Evolutionary conservation across 1,140 invertebrate genomes (phyloP).

Genomic region (Semibalanus balanoides): DNA sequence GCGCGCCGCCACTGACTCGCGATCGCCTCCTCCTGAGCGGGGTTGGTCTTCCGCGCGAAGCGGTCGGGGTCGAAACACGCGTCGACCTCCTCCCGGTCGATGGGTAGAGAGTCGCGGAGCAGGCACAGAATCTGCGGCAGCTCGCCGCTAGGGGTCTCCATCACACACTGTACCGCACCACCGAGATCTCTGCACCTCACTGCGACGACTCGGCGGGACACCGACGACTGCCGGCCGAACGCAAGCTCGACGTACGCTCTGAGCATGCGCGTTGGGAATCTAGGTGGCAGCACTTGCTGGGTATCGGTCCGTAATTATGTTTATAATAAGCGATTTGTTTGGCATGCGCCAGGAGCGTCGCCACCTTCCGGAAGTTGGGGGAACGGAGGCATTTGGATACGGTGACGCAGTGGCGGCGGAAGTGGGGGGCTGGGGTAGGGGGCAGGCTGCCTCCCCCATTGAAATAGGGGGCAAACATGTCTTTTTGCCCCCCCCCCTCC

Average conservation of each 20-base stretch:
- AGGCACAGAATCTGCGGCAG: not conserved
- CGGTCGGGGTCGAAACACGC: constrained; percentile 14
- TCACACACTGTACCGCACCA: not conserved
- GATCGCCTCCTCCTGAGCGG: constrained; percentile 10
- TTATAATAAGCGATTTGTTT: too few species aligned
- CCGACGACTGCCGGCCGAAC: not conserved
- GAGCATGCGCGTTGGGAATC: not conserved
- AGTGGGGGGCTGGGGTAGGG: too few species aligned
- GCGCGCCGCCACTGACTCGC: constrained; percentile 10
- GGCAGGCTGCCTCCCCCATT: too few species aligned
- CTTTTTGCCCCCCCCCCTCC: too few species aligned
- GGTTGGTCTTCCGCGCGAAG: constrained; percentile 7
- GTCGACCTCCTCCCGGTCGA: not conserved
- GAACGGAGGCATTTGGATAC: too few species aligned
- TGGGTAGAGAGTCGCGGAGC: not conserved
- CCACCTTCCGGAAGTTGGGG: too few species aligned
- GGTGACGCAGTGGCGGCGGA: too few species aligned
- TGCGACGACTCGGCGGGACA: too few species aligned
- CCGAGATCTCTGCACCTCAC: not conserved
- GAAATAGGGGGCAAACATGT: too few species aligned
- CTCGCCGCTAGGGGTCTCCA: not conserved
- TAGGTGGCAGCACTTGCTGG: not conserved
- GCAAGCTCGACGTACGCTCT: not conserved
- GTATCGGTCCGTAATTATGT: too few species aligned
- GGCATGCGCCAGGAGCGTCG: too few species aligned